A percentile compares a stretch with the other conserved stretches of the same genome.
Conservation (phyloP, 2,797 vertebrate species). For the Halcyon leucocephala region DNA sequence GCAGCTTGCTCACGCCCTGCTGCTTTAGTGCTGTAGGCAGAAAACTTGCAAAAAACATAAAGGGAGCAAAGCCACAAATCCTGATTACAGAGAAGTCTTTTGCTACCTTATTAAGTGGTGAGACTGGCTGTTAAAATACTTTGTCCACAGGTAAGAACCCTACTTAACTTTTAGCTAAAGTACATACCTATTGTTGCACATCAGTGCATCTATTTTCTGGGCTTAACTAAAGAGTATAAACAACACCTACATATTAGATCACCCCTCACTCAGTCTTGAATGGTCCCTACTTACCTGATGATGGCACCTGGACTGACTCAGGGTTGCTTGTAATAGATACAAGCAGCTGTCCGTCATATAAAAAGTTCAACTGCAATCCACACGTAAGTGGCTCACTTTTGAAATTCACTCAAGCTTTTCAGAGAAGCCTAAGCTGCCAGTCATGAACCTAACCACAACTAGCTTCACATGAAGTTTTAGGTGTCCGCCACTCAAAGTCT, state of each 20-base stretch:
- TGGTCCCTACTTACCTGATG: neutral
- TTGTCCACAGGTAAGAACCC: neutral
- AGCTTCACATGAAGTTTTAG: neutral
- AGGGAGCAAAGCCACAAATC: neutral
- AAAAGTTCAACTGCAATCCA: neutral
- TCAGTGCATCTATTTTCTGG: neutral
- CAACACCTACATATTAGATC: neutral
- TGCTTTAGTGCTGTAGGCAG: neutral
- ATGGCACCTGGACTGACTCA: neutral
- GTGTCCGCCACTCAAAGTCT: neutral
- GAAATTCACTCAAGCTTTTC: neutral
- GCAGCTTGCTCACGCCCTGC: neutral
- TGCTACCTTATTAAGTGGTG: neutral
- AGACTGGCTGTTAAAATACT: neutral
- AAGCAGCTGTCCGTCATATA: neutral
- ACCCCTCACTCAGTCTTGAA: neutral
- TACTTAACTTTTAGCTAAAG: neutral
- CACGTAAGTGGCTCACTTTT: neutral
- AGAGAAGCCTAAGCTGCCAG: neutral
- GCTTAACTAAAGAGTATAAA: neutral
- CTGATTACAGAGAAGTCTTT: neutral
- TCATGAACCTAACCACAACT: neutral
- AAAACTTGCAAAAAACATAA: neutral
- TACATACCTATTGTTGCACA: fast-evolving
- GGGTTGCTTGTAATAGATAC: neutral